Conservation (phyloP, 2,888 invertebrate species). For the Junonia oenone region DNA sequence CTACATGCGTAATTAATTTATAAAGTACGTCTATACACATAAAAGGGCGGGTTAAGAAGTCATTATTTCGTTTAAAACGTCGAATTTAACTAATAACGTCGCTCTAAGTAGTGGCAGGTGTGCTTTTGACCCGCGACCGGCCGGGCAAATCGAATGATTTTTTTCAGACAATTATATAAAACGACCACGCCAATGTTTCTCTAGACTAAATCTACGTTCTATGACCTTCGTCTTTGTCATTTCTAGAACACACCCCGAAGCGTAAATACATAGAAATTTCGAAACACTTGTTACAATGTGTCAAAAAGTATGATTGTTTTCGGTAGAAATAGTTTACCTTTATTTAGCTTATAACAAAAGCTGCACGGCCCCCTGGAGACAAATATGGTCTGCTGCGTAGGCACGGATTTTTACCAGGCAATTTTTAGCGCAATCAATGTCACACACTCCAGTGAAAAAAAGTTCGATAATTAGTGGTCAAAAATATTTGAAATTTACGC, state of each 20-base stretch:
- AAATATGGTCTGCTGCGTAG: slow-evolving; percentile 68
- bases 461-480: slow-evolving; percentile 67
- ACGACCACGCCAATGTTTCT: slow-evolving; percentile 60
- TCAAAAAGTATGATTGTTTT: slow-evolving; percentile 74
- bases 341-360: slow-evolving; percentile 78
- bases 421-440: slow-evolving; percentile 58
- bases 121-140: slow-evolving; percentile 45
- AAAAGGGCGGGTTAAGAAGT: slow-evolving; percentile 9
- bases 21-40: slow-evolving; percentile 22
- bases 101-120: slow-evolving; percentile 45
- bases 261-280: slow-evolving; percentile 67
- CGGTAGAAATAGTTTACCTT: slow-evolving; percentile 72
- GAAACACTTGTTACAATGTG: slow-evolving; percentile 74
- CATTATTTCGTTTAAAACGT: slow-evolving; percentile 23
- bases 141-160: slow-evolving; percentile 51
- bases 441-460: slow-evolving; percentile 72
- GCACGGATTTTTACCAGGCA: slow-evolving; percentile 60
- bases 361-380: slow-evolving; percentile 70
- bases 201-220: slow-evolving; percentile 43
- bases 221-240: slow-evolving; percentile 60
- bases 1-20: slow-evolving; percentile 35
- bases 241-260: slow-evolving; percentile 34
- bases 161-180: slow-evolving; percentile 63
- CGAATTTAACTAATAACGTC: slow-evolving; percentile 36
- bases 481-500: slow-evolving; percentile 81